These are phyloP conservation scores for Drosophila mauritiana DNA, from an alignment of 1,140 invertebrate genomes.

Conservation along the genomic window DNA sequence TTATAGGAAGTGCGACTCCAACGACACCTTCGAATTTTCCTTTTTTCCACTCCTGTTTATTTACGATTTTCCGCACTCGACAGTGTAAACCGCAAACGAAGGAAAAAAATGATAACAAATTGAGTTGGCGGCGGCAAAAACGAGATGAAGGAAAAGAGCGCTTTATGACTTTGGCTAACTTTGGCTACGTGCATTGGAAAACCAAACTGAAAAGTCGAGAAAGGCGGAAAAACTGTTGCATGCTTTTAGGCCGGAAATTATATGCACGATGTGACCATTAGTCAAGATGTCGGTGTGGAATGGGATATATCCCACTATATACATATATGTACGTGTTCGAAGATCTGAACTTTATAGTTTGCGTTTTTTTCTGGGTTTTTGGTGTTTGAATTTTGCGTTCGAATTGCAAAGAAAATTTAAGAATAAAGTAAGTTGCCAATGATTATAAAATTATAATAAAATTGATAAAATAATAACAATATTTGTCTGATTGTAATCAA, in stretches of 20 bases:
- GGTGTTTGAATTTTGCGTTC: too few species aligned
- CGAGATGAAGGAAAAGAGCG: conserved; percentile 38
- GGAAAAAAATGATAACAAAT: conserved; percentile 59
- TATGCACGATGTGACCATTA: conserved; percentile 47
- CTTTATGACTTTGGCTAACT: conserved; percentile 79
- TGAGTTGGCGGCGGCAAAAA: conserved; percentile 53
- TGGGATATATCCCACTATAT: neutral
- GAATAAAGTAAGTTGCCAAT: too few species aligned
- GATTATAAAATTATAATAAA: too few species aligned
- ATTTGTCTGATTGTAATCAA: too few species aligned
- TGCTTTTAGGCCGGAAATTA: conserved; percentile 74
- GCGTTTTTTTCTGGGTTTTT: too few species aligned
- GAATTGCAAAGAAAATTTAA: too few species aligned
- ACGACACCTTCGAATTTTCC: neutral
- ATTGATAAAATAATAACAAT: too few species aligned
- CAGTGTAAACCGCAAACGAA: neutral
- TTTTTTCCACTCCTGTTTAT: conserved; percentile 49
- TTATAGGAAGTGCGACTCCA: neutral
- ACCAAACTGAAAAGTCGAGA: conserved; percentile 31
- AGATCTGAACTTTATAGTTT: too few species aligned
- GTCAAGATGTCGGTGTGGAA: neutral
- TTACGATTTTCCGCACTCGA: conserved; percentile 45
- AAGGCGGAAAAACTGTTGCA: conserved; percentile 64
- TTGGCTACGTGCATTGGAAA: conserved; percentile 71
- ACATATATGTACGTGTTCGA: neutral